Percentiles rank a stretch among this genome's conserved stretches.
phyloP scores from a whole-genome alignment of 2,888 invertebrate species.

The Chouioia cunea region DNA sequence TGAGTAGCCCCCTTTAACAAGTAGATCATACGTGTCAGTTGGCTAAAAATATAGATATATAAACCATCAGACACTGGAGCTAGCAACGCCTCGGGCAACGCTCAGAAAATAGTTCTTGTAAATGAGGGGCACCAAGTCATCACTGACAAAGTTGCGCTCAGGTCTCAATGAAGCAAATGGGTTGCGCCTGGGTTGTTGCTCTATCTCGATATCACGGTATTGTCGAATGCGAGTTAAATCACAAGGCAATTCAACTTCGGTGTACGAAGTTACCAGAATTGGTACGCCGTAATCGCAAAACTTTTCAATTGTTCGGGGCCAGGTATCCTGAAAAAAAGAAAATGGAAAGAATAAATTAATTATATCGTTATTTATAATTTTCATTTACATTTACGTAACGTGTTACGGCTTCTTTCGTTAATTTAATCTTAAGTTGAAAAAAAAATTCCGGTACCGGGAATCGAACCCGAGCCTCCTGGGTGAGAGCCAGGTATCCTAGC shows the following conservation, averaged over 20 bases:
- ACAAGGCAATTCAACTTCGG: constrained; percentile 75
- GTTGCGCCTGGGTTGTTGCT: constrained; percentile 74
- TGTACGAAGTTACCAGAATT: constrained; percentile 77
- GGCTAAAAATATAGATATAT: constrained; percentile 20
- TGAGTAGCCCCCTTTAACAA: too few species aligned
- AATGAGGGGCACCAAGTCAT: constrained; percentile 77
- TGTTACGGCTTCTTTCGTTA: too few species aligned
- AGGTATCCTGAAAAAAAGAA: constrained; percentile 71
- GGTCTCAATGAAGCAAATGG: constrained; percentile 79
- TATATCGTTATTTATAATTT: not conserved
- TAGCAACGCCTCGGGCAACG: constrained; percentile 20
- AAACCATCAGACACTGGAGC: not conserved
- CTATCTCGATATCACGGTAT: constrained; percentile 69
- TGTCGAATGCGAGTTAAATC: constrained; percentile 74
- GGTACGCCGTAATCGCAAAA: constrained; percentile 73
- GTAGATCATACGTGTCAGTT: too few species aligned
- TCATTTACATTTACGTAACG: too few species aligned
- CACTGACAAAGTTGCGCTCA: constrained; percentile 81
- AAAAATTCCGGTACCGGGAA: constrained; percentile 73
- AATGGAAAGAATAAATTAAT: not conserved
- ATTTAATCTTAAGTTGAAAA: too few species aligned
- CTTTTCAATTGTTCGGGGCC: constrained; percentile 75
- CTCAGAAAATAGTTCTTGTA: constrained; percentile 77
- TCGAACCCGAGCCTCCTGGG: constrained; percentile 76
- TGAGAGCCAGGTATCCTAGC: constrained; percentile 75